Evolutionary conservation across 2,113 vertebrate genomes (phyloP), one percentile per base, ranked within the genome.

Genomic region (Brienomyrus brachyistius): DNA sequence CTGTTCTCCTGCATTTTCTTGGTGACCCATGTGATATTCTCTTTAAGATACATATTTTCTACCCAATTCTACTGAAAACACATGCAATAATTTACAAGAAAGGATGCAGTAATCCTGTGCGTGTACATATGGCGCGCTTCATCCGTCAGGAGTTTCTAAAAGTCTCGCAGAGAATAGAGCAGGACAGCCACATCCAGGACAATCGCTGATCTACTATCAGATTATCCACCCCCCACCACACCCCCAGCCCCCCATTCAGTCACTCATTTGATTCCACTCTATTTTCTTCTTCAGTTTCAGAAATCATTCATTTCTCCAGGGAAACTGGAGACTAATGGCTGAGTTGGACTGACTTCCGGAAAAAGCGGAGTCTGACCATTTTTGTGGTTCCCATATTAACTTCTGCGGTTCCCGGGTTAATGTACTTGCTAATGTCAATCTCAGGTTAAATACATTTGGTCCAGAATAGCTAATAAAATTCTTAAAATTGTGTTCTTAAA

Each of bases 311-410:
- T 52, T 48, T 87, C 85, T 87, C 85, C 31, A 31, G 85, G 51
- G 85, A 87, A 87, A 87, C 85, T 9, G n/a, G 85, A 87, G 85
- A 87, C 85, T 87, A 54, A 87, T 87, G 51, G 50, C 85, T 51
- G n/a, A 51, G 85, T 11, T 52, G 85, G 5, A 54, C 15, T 54
- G 48, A 54, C 27, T 87, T 54, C 85, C 84, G 51, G 27, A 56
- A 87, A 56, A n/a, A 35, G 47, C 17, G 5, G n/a, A 87, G 85
- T 56, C 23, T 35, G 31, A 52, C 85, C 31, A 31, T 87, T 40
- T 50, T 15, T 86, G 85, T 54, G 85, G 85, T 52, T 87, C n/a
- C 48, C 40, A 56, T 87, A 87, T 54, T 87, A 56, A 87, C 51
- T 54, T n/a, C 23, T 50, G 47, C 45, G 84, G 47, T 86, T 27